phyloP scores from a whole-genome alignment of 1,140 invertebrate genomes.

The Leptinotarsa defecta region DNA sequence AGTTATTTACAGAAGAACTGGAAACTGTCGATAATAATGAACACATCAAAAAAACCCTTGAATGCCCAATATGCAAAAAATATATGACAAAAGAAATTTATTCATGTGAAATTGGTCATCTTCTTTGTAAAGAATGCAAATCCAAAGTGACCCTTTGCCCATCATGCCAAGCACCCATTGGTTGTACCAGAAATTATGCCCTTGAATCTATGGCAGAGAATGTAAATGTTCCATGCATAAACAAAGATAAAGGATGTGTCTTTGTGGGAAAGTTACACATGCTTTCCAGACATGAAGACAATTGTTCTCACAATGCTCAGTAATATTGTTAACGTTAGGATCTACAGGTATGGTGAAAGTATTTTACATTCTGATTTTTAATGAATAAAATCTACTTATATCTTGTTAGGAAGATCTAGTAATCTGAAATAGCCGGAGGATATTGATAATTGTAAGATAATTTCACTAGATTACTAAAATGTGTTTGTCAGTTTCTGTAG shows the following conservation, averaged over 20 bases:
- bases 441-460: too few species aligned
- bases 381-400: too few species aligned
- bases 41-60: neutral
- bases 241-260: neutral
- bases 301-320: too few species aligned
- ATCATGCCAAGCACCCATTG: neutral
- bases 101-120: neutral
- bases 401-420: too few species aligned
- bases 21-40: neutral
- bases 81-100: neutral
- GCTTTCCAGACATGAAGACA: too few species aligned
- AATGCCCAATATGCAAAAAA: neutral
- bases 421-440: too few species aligned
- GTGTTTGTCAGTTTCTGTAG: too few species aligned
- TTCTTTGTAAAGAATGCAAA: neutral
- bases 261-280: neutral
- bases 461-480: too few species aligned
- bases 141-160: neutral
- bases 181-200: neutral
- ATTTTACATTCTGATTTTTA: too few species aligned
- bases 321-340: too few species aligned
- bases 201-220: neutral
- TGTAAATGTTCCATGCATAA: neutral
- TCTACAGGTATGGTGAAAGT: too few species aligned
- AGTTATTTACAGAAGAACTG: neutral